Conservation (phyloP, 2,113 vertebrate genomes). For the Aldabrachelys gigantea region DNA sequence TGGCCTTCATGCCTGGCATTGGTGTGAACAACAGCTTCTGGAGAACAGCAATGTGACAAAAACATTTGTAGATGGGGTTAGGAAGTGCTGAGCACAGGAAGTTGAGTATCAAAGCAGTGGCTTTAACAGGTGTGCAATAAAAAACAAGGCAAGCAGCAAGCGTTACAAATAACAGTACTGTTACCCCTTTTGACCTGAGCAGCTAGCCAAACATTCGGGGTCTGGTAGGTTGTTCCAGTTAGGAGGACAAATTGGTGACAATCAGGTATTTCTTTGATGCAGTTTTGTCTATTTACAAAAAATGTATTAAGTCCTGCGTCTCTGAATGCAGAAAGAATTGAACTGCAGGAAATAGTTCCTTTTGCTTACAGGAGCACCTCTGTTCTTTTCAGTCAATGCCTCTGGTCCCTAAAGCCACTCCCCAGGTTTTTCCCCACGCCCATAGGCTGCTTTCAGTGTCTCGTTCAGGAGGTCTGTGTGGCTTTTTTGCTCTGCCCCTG, state of each 20-base stretch:
- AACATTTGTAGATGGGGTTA: rapidly evolving
- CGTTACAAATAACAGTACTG: neutral
- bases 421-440: neutral
- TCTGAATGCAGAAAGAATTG: neutral
- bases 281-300: neutral
- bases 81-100: neutral
- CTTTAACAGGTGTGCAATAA: constrained; percentile 44
- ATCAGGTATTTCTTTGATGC: neutral
- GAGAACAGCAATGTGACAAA: neutral
- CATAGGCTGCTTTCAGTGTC: neutral
- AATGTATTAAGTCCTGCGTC: neutral
- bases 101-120: neutral
- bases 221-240: neutral
- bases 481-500: neutral
- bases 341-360: neutral
- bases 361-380: neutral
- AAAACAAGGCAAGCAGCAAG: neutral
- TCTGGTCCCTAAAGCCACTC: neutral
- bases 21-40: neutral
- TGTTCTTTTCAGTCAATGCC: neutral
- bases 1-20: neutral
- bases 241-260: neutral
- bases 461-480: neutral
- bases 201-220: neutral
- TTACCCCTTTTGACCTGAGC: neutral